Conservation (phyloP, 2,888 invertebrate species). For the Pheosia tremula region DNA sequence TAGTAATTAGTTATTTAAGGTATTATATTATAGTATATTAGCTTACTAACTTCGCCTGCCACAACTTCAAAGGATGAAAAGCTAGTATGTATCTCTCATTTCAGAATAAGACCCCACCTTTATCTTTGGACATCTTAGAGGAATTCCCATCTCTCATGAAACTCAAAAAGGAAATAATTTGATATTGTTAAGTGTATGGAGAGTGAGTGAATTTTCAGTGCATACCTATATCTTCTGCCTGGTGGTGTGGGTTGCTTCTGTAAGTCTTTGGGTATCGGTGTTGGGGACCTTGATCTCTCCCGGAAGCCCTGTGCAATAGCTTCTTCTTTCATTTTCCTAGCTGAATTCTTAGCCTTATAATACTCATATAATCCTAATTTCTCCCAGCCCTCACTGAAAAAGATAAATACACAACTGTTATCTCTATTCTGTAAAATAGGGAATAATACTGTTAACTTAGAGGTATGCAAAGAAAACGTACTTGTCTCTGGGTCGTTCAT, state of each 20-base stretch:
- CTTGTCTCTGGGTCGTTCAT: conserved; percentile 97
- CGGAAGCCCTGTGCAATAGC: conserved; percentile 89
- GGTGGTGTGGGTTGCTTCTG: conserved; percentile 90
- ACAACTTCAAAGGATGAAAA: too few species aligned
- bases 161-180: too few species aligned
- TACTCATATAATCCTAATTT: conserved; percentile 98
- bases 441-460: too few species aligned
- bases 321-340: conserved; percentile 94
- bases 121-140: too few species aligned
- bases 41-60: too few species aligned
- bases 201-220: background rate
- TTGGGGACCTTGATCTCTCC: conserved; percentile 90
- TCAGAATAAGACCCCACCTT: too few species aligned
- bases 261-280: conserved; percentile 90
- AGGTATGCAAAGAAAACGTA: conserved; percentile 59
- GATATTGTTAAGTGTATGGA: too few species aligned
- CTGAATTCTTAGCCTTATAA: conserved; percentile 97
- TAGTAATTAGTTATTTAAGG: too few species aligned
- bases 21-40: too few species aligned
- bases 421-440: background rate
- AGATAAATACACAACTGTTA: conserved; percentile 1
- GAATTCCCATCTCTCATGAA: too few species aligned
- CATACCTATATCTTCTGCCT: conserved; percentile 88
- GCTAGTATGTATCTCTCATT: too few species aligned
- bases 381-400: conserved; percentile 97